Evolutionary conservation across 2,888 invertebrate species (phyloP), one percentile per base, ranked within the genome.

Genomic region (Ametastegia equiseti): DNA sequence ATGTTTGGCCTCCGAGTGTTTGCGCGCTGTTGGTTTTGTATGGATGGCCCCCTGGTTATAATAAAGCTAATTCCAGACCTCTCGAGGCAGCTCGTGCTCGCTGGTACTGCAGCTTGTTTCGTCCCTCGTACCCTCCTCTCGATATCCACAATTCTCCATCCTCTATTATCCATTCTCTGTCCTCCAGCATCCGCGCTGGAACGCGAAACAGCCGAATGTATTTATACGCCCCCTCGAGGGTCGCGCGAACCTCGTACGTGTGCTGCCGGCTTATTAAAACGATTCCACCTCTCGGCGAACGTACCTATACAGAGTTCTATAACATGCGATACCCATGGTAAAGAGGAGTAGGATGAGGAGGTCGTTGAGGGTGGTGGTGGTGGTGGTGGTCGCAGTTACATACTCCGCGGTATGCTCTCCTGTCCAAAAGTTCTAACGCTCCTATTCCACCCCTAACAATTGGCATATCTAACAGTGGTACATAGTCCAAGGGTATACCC

Each of bases 61-160:
- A 91, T 91, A 91, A 91, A 91, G 90, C 90, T 90, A 91, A 91
- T 91, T 91, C 89, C 88, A 88, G 88, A 87, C 89, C 90, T 89
- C 90, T 90, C 88, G 88, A 90, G 89, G 88, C 89, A 88, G 88
- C 90, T 89, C 90, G 90, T 89, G 90, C 90, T 90, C 88, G 88
- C 89, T 89, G 89, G 90, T 89, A 89, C 90, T 90, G 89, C 88
- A 89, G 89, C 90, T 89, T 90, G 90, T 91, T n/a, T 90, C 89
- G 87, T 88, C 83, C 84, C 85, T 85, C 84, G n/a, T n/a, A n/a
- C n/a, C 84, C 79, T 83, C 71, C 80, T 11, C 54, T 36, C 69
- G 80, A 71, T 80, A 69, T 71, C 80, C 71, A 54, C 65, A 54
- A 63, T 57, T 63, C 54, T 63, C 73, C 54, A n/a, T 67, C 36